Evolutionary conservation across 2,113 vertebrate species (phyloP), one percentile per base, ranked within the genome.

Genomic region (Odocoileus hemionus): DNA sequence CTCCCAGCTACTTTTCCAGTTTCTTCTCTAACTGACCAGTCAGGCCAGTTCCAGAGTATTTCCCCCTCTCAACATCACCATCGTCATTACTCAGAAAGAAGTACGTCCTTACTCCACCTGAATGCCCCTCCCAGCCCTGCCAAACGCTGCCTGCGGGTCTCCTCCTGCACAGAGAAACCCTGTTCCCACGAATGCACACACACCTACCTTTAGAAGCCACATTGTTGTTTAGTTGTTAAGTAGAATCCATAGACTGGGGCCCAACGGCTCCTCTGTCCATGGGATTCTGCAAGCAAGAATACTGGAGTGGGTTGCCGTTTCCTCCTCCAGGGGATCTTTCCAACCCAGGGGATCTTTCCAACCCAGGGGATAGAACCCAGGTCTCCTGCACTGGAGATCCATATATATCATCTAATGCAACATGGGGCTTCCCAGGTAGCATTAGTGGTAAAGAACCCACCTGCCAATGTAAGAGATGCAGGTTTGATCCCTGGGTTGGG

Each of bases 381-480:
- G 70, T 74, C 36, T 74, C 70, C 70, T 39, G 36, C 12, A 25
- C 70, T 25, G 36, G 74, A 3, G 54, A 76, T 19, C 76, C 58
- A 8, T 1, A 12, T 0, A 4, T 0, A 23, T 7, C 54, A 26
- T 9, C 74, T 50, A 6, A 4, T 1, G 76, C 85, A 54, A 9
- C 7, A 1, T 0, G 45, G 10, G n/a, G 19, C 36, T 76, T 76
- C 70, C 36, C 70, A 76, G 12, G 70, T 13, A 23, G 70, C 36
- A 43, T 36, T 2, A 74, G 36, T 26, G 70, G 6, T 76, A 76
- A 43, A 76, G 36, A 76, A 26, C 36, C 70, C 21, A 43, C 36
- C 70, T 76, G 70, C 36, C 23, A 74, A 16, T 7, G 36, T 12
- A 14, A 6, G 70, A 76, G 70, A 43, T 1, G 6, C 23, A 0